Percentiles rank a stretch among this genome's conserved stretches.
Evolutionary conservation across 2,797 vertebrate genomes (phyloP).

Genomic region (Ciconia nigra): DNA sequence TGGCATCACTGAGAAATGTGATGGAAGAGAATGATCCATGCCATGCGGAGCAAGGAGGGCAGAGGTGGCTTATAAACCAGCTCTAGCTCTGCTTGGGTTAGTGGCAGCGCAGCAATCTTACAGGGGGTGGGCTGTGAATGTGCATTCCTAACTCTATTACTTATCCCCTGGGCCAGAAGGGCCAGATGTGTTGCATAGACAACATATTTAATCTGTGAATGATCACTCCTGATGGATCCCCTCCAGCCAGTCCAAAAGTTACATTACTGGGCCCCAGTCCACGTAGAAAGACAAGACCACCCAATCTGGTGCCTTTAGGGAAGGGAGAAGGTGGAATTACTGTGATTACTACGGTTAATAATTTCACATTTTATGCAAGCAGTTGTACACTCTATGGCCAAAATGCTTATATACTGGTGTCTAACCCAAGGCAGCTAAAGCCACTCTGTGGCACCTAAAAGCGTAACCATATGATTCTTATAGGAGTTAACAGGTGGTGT

Average conservation of each 20-base stretch:
- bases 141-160: neutral
- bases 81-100: neutral
- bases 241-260: neutral
- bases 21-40: neutral
- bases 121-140: neutral
- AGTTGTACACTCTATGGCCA: neutral
- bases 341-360: neutral
- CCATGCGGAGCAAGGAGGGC: accelerated
- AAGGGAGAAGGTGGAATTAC: neutral
- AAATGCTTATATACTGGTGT: neutral
- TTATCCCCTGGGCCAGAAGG: neutral
- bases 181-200: conserved; percentile 29
- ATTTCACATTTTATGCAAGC: neutral
- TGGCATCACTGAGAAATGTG: neutral
- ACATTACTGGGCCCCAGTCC: neutral
- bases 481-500: neutral
- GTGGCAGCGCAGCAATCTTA: neutral
- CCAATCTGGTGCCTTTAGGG: neutral
- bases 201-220: conserved; percentile 6
- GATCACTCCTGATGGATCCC: conserved; percentile 1
- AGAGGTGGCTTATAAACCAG: neutral
- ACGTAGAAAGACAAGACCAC: neutral
- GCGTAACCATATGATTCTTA: accelerated
- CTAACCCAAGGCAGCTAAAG: neutral
- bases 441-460: neutral